Evolutionary conservation across 2,888 invertebrate species (phyloP).

Genomic region (Athalia cordata): DNA sequence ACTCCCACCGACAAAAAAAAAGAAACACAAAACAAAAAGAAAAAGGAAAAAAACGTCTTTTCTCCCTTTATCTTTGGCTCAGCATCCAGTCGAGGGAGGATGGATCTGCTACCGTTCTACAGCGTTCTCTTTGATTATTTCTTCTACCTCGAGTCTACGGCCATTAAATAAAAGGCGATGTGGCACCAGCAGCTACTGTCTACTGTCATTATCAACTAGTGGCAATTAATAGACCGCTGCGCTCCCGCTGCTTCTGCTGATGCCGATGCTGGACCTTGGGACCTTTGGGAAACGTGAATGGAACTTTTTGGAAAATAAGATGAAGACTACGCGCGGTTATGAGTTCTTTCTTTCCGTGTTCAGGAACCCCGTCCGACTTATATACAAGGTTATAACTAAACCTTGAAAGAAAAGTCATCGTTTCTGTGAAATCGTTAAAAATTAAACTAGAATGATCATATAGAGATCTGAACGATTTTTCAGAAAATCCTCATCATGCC

Average conservation of each 20-base stretch:
- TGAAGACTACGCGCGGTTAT: not conserved
- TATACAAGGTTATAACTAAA: too few species aligned
- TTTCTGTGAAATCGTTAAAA: conserved; percentile 41
- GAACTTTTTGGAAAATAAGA: conserved; percentile 21
- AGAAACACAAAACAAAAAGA: not conserved
- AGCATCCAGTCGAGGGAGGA: conserved; percentile 55
- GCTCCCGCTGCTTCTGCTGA: too few species aligned
- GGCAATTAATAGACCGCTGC: conserved; percentile 40
- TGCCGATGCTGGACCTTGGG: conserved; percentile 19
- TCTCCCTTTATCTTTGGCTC: conserved; percentile 58
- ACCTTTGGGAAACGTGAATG: conserved; percentile 35
- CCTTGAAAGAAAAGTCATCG: conserved; percentile 38
- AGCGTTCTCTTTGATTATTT: conserved; percentile 52
- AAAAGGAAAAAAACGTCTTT: not conserved
- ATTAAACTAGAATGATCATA: conserved; percentile 23
- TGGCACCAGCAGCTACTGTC: conserved; percentile 55
- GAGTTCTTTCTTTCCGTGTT: conserved; percentile 5
- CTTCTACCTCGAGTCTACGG: conserved; percentile 48
- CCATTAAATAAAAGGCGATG: conserved; percentile 58
- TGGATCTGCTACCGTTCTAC: conserved; percentile 59
- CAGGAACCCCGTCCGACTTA: not conserved
- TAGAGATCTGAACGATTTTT: conserved; percentile 10
- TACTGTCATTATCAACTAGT: conserved; percentile 45
- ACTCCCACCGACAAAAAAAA: conserved; percentile 41
- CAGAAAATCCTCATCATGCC: not conserved